Evolutionary conservation across 2,797 vertebrate genomes (phyloP), one percentile per base, ranked within the genome.

Genomic region (Cryptoblepharus egeriae): DNA sequence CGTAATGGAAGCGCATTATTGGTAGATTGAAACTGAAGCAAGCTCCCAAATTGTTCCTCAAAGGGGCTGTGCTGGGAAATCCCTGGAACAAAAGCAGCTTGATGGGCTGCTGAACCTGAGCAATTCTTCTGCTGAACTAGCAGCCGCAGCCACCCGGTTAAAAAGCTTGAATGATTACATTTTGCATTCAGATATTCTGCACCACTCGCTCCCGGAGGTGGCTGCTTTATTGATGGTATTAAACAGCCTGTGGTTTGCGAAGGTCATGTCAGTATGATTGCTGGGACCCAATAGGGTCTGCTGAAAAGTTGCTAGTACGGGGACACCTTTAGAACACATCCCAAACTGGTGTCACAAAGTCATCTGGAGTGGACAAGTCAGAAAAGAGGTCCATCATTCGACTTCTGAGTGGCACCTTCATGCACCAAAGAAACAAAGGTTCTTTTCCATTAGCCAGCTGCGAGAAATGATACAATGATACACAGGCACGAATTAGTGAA

Each of bases 381-480:
- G 49, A 74, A 92, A 85, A 64, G 22, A 70, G 58, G 81, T 30
- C 20, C 70, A 55, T 32, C 73, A 45, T 30, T 30, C 49, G 64
- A 55, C 69, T 60, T 2, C 60, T 80, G 49, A 55, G 60, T 85
- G 57, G 0, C 35, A 60, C 76, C 22, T 75, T 77, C 13, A 69
- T n/a, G 18, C 42, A 64, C 37, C 49, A 63, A 82, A 58, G 55
- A 71, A 42, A 79, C 88, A 76, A 67, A 83, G 77, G n/a, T 9
- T 28, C 22, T 8, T 26, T 55, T 77, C 45, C 1, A 64, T 63
- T 85, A 12, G 15, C 61, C 58, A 28, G 39, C 49, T 68, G 49
- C 57, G 84, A 76, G 80, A 61, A 88, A 30, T 6, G 12, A 90
- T 83, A 85, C 77, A 70, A 35, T 75, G 87, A 89, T 55, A 37